Conservation (phyloP, 1,140 invertebrate species). For the Coelopa frigida region DNA sequence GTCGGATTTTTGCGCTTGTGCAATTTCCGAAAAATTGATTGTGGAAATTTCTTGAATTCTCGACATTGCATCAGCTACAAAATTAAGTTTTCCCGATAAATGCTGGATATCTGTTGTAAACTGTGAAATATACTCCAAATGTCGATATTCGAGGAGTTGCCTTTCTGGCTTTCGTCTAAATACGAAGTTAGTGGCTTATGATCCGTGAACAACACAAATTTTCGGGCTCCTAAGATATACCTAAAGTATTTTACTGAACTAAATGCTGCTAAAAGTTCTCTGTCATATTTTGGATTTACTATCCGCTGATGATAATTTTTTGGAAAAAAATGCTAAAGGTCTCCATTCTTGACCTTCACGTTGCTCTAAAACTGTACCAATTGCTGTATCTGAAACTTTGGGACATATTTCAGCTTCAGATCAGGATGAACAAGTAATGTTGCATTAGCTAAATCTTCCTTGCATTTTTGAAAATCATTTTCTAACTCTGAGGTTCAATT, state of each 20-base stretch:
- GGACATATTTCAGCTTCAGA: not conserved
- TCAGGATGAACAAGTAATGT: conserved; percentile 8
- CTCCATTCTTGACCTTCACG: conserved; percentile 13
- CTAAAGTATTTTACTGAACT: conserved; percentile 31
- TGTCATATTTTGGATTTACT: conserved; percentile 30
- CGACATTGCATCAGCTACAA: conserved; percentile 33
- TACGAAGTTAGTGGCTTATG: conserved; percentile 42
- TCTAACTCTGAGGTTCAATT: conserved; percentile 17
- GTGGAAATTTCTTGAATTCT: conserved; percentile 11
- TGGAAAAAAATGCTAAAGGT: conserved; percentile 29
- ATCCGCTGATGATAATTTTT: conserved; percentile 17
- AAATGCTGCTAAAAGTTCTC: conserved; percentile 37
- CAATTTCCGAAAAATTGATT: not conserved
- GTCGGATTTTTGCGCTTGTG: not conserved
- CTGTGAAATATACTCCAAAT: conserved; percentile 43
- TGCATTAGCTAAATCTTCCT: conserved; percentile 20
- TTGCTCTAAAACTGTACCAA: conserved; percentile 22
- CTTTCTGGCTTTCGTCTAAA: conserved; percentile 16
- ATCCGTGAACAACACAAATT: conserved; percentile 37
- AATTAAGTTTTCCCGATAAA: conserved; percentile 34
- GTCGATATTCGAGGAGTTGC: conserved; percentile 12
- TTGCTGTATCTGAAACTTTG: conserved; percentile 16
- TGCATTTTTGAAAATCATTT: conserved; percentile 22
- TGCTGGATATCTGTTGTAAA: conserved; percentile 37
- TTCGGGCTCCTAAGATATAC: conserved; percentile 29